These are phyloP conservation scores for Pseudomyrmex dendroicus DNA, from an alignment of 1,140 invertebrate species.

Conservation along the genomic window DNA sequence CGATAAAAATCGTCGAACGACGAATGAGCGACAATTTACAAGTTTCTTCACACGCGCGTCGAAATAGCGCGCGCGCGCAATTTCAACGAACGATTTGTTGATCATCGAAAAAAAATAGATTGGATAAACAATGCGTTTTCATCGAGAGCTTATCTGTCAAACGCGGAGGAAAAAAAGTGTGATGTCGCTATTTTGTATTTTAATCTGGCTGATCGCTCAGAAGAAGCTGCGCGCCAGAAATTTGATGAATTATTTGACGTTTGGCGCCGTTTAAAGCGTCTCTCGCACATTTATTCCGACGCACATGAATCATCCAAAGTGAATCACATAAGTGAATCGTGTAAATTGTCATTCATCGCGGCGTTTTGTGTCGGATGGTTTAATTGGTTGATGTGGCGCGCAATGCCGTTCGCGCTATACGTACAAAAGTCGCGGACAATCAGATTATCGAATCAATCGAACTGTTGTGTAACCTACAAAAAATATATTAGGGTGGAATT, in stretches of 20 bases:
- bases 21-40: slow-evolving; percentile 7
- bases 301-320: slow-evolving; percentile 10
- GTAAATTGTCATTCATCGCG: slow-evolving; percentile 13
- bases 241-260: slow-evolving; percentile 40
- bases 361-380: background rate
- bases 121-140: background rate
- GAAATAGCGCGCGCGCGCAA: background rate
- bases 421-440: no score
- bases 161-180: background rate
- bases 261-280: slow-evolving; percentile 34
- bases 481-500: no score
- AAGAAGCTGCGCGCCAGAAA: slow-evolving; percentile 44
- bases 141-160: background rate
- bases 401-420: background rate
- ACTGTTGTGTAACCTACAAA: no score
- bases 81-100: background rate
- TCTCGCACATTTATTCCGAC: slow-evolving; percentile 24
- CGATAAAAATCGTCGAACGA: slow-evolving; percentile 24
- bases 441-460: no score
- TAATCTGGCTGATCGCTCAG: slow-evolving; percentile 42
- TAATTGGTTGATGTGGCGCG: background rate
- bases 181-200: slow-evolving; percentile 19
- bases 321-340: slow-evolving; percentile 36
- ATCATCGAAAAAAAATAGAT: slow-evolving; percentile 19
- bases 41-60: no score